phyloP scores from a whole-genome alignment of 2,888 invertebrate genomes.

The Horisme vitalbata region DNA sequence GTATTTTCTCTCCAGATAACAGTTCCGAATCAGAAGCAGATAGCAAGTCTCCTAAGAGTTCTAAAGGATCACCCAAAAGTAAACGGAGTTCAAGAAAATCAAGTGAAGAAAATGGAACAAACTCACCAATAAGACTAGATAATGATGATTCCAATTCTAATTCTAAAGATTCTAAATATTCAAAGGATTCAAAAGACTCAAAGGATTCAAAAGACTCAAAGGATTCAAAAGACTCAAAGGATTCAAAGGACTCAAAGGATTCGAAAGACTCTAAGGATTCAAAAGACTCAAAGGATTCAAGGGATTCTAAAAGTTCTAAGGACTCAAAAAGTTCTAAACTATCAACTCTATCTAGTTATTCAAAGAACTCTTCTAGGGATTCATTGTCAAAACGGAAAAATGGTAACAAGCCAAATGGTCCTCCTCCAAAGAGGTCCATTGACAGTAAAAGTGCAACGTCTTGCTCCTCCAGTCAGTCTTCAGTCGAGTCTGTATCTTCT shows the following conservation, averaged over 20 bases:
- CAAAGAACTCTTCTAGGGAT: constrained; percentile 15
- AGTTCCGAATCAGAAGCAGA: constrained; percentile 74
- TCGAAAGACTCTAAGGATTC: constrained; percentile 24
- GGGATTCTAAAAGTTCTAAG: constrained; percentile 24
- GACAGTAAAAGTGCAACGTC: constrained; percentile 72
- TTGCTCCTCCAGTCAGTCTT: constrained; percentile 74
- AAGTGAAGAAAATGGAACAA: constrained; percentile 62
- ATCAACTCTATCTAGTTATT: constrained; percentile 16
- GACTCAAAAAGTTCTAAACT: constrained; percentile 37
- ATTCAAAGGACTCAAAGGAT: constrained; percentile 21
- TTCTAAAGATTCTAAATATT: constrained; percentile 30
- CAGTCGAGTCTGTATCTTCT: constrained; percentile 70
- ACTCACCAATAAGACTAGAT: constrained; percentile 47
- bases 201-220: constrained; percentile 28
- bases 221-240: constrained; percentile 23
- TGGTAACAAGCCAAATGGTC: constrained; percentile 62
- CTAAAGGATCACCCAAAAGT: constrained; percentile 44
- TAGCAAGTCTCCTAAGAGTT: constrained; percentile 53
- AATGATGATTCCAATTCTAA: constrained; percentile 62
- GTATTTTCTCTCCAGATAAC: constrained; percentile 92
- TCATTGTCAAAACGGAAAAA: constrained; percentile 56
- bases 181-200: constrained; percentile 45
- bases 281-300: constrained; percentile 10
- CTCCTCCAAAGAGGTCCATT: constrained; percentile 67
- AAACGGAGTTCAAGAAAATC: constrained; percentile 65